Percentiles rank a stretch among this genome's conserved stretches.
Evolutionary conservation across 2,113 vertebrate species (phyloP).

Genomic region (Peromyscus maniculatus): DNA sequence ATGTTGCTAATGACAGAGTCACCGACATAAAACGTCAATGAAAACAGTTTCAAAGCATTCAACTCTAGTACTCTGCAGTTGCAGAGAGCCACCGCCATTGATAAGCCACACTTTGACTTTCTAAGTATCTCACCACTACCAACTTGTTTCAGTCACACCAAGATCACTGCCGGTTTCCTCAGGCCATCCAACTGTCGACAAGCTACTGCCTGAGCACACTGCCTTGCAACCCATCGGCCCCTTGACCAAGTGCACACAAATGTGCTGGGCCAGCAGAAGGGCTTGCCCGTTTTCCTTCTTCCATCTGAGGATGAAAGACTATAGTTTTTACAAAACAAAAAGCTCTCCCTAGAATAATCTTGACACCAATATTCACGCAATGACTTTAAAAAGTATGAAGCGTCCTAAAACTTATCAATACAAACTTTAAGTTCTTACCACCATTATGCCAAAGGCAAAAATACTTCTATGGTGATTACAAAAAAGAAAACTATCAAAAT

Average conservation of each 20-base stretch:
- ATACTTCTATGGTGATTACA: background rate
- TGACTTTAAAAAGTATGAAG: background rate
- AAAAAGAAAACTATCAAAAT: constrained; percentile 46
- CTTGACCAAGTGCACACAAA: background rate
- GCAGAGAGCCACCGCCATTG: background rate
- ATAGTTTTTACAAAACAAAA: background rate
- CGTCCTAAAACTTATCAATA: constrained; percentile 59
- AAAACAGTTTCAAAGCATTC: constrained; percentile 22
- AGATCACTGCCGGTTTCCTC: background rate
- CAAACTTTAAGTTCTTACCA: background rate
- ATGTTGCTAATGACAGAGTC: background rate
- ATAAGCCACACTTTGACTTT: background rate
- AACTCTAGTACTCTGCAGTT: background rate
- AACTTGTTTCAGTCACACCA: constrained; percentile 12
- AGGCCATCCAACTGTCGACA: background rate
- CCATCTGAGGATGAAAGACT: constrained; percentile 33
- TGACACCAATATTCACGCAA: background rate
- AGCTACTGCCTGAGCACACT: background rate
- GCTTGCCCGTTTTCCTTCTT: background rate
- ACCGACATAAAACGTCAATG: background rate
- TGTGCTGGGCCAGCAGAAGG: background rate
- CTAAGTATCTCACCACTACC: constrained; percentile 3
- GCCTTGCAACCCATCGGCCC: background rate
- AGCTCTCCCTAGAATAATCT: background rate
- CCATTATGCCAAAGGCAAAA: constrained; percentile 43